Evolutionary conservation across 53 echinoderm and acorn worm genomes (phyloP), one percentile per base, ranked within the genome.

Genomic region (Actinopyga echinites): DNA sequence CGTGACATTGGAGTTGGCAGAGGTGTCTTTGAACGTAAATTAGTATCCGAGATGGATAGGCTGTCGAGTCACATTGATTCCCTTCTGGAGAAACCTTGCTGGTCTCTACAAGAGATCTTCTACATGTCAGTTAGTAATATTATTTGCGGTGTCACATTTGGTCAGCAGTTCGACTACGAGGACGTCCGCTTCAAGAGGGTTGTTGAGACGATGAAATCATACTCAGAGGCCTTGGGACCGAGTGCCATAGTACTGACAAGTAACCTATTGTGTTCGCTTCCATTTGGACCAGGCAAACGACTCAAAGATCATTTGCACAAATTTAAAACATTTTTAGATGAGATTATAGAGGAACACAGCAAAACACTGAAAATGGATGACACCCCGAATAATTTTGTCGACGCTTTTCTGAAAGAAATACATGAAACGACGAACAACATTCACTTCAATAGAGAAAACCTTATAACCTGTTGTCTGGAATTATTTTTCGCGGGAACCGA

Each of bases 201-300:
- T 0, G 17, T 74, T 10, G 6, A 4, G n/a, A 30, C 26, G 9
- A 74, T 52, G 53, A 1, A 21, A 19, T 8, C 43, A 37, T 44
- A 43, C 54, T 25, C 45, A 38, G 29, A 74, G 5, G 43, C 44
- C 22, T 6, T 74, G 30, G 74, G 74, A 24, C 53, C 53, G 8
- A 52, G 45, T 74, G 74, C 45, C 11, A 49, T 74, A 8, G 43
- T 74, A 25, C 21, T 74, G 74, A 74, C 74, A 4, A 74, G 74
- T 24, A 40, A 45, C 2, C 2, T 52, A 0, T 45, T 74, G 53
- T 25, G 12, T 24, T 21, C 22, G 2, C 74, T 74, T 37, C 74
- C 74, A 26, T 45, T 74, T 30, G 74, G 74, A 28, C 74, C 74
- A 4, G 74, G 74, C 8, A 74, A 74, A n/a, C n/a, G 74, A 52